Evolutionary conservation across 2,113 vertebrate species (phyloP).

Genomic region (Glareola pratincola): DNA sequence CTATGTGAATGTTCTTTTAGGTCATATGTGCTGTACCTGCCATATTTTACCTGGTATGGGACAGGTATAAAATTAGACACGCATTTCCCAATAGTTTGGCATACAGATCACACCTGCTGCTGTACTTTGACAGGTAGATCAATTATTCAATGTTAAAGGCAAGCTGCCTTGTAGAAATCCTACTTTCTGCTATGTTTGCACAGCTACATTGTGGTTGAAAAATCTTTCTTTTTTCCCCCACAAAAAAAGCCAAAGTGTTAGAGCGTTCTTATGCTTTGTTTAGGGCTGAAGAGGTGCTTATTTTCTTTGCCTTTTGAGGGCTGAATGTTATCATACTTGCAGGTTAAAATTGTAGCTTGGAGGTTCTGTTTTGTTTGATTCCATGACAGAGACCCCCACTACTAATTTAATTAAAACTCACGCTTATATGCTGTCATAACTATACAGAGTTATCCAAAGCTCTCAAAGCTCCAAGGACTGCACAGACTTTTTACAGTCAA

Average conservation of each 20-base stretch:
- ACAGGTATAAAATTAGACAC: background rate
- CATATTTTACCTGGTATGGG: background rate
- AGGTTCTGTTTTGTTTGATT: background rate
- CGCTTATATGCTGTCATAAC: background rate
- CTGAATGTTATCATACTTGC: background rate
- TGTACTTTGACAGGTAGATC: background rate
- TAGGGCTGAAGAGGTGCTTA: background rate
- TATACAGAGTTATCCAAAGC: background rate
- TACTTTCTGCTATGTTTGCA: background rate
- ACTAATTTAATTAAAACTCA: background rate
- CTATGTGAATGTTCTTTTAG: background rate
- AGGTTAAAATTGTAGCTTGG: background rate
- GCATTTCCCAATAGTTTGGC: background rate
- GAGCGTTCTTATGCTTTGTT: background rate
- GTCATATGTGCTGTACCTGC: background rate
- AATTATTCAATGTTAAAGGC: background rate
- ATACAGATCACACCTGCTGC: background rate
- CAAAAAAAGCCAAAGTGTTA: background rate
- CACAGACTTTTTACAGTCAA: background rate
- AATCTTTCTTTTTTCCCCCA: rapidly evolving
- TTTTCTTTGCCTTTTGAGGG: background rate
- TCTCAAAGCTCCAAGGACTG: background rate
- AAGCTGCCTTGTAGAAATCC: background rate
- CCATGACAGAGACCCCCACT: background rate
- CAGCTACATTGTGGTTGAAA: background rate